Base-by-base conservation (phyloP, 2,113 vertebrate species). In the Aepyceros melampus region DNA sequence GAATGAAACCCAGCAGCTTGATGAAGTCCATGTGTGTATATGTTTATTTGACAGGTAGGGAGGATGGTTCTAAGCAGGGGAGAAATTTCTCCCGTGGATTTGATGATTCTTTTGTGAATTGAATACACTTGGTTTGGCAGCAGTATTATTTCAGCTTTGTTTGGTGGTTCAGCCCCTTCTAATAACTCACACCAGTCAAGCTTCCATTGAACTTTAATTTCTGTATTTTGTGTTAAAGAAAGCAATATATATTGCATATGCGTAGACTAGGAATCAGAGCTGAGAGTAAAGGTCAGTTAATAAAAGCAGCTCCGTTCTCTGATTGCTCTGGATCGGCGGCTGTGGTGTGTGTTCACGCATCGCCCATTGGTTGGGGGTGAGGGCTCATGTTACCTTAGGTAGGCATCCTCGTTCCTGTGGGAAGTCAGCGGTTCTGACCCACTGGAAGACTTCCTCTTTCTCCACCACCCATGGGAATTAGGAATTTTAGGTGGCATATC, bases 301-400 rank as follows among this genome's bases (percentile, higher is more conserved):
- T 43, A n/a, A 56, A 55, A 89, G 9, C 2, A n/a, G 1, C 11
- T 13, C 40, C 3, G 0, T 31, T 2, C 36, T 93, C 76, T 23
- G 4, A 11, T 31, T 19, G 7, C 78, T 15, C 12, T 13, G 71
- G 25, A 12, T 56, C 4, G 2, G 1, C 36, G 21, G 10, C 33
- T 64, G 0, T 15, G 4, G 5, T 45, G 0, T 3, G 45, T 33
- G 10, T 16, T 8, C 12, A 21, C 7, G 1, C 7, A 0, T 31
- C 14, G 11, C 27, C 6, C 21, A 0, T 27, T 31, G 31, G 13
- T 3, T 21, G 7, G 25, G 14, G 16, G 5, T 25, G 21, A 27
- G n/a, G 47, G 10, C 58, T 5, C 16, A 23, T 16, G 14, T 7
- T 6, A 0, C 31, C 55, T 79, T 49, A 4, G 58, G 7, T 33